Percentiles rank a stretch among this genome's conserved stretches.
Evolutionary conservation across 2,888 invertebrate species (phyloP).

Genomic region (Apodemia hepburni): DNA sequence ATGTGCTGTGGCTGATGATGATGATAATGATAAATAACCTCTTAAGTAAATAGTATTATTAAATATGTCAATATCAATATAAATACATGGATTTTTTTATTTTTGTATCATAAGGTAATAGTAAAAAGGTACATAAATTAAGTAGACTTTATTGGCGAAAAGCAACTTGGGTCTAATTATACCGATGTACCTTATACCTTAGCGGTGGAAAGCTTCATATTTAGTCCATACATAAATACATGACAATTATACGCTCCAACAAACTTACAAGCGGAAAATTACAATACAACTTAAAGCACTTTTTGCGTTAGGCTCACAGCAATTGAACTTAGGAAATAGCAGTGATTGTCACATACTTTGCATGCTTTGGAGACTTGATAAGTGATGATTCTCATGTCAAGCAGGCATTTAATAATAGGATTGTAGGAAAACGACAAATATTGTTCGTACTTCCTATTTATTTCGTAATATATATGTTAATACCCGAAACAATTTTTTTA

Average conservation of each 20-base stretch:
- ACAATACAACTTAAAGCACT: conserved; percentile 45
- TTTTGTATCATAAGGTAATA: too few relatives aligned
- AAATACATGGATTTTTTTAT: too few relatives aligned
- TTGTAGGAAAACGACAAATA: not conserved
- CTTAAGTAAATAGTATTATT: too few relatives aligned
- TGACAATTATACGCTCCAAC: conserved; percentile 42
- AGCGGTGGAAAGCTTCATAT: not conserved
- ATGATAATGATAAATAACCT: too few relatives aligned
- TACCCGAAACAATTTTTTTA: too few relatives aligned
- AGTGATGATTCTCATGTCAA: conserved; percentile 36
- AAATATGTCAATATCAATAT: too few relatives aligned
- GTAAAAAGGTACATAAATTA: too few relatives aligned
- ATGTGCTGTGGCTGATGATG: too few relatives aligned
- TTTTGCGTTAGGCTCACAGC: conserved; percentile 42
- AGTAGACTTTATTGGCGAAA: too few relatives aligned
- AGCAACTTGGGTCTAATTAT: not conserved
- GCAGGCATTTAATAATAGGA: conserved; percentile 40
- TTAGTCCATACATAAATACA: not conserved
- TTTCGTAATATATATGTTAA: not conserved
- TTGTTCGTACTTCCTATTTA: not conserved
- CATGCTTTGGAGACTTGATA: conserved; percentile 55
- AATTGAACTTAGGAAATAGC: conserved; percentile 45
- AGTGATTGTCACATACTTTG: conserved; percentile 52
- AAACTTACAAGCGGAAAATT: conserved; percentile 38
- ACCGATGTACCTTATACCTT: too few relatives aligned